Evolutionary conservation across 2,113 vertebrate genomes (phyloP).

Genomic region (Chitala chitala): DNA sequence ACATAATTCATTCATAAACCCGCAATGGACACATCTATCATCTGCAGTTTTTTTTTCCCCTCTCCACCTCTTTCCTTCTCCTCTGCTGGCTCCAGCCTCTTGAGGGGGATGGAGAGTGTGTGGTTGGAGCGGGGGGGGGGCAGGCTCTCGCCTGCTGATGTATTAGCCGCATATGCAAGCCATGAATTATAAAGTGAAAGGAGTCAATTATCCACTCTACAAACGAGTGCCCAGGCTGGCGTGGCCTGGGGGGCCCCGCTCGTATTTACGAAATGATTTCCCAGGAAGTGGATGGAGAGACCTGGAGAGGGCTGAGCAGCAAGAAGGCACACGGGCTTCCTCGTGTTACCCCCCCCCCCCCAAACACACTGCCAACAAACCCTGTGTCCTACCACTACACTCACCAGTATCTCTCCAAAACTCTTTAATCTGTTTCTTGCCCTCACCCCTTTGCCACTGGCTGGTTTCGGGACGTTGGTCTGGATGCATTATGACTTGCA

Average conservation of each 20-base stretch:
- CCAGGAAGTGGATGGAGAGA: slow-evolving; percentile 57
- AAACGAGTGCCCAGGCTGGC: slow-evolving; percentile 75
- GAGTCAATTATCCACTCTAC: slow-evolving; percentile 97
- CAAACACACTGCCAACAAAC: background rate
- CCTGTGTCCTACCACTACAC: too few species aligned
- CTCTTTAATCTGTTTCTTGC: slow-evolving; percentile 59
- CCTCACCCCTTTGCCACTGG: slow-evolving; percentile 19
- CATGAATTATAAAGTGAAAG: slow-evolving; percentile 98
- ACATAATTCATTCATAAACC: slow-evolving; percentile 97
- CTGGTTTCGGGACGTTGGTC: slow-evolving; percentile 45
- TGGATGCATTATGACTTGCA: slow-evolving; percentile 32
- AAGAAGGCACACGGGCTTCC: background rate
- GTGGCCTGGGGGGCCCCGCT: slow-evolving; percentile 82
- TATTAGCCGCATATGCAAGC: slow-evolving; percentile 99
- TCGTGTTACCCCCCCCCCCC: background rate
- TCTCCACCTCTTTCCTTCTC: slow-evolving; percentile 52
- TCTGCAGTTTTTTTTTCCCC: slow-evolving; percentile 58
- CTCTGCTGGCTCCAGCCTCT: slow-evolving; percentile 62
- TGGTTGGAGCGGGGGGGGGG: slow-evolving; percentile 8
- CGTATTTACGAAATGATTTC: slow-evolving; percentile 87
- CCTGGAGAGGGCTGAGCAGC: slow-evolving; percentile 25
- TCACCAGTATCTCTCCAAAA: slow-evolving; percentile 50
- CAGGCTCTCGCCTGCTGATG: slow-evolving; percentile 80
- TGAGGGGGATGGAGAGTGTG: slow-evolving; percentile 37
- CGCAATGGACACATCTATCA: slow-evolving; percentile 89